Conservation (phyloP, 2,113 vertebrate genomes). For the Eudyptes chrysolophus region DNA sequence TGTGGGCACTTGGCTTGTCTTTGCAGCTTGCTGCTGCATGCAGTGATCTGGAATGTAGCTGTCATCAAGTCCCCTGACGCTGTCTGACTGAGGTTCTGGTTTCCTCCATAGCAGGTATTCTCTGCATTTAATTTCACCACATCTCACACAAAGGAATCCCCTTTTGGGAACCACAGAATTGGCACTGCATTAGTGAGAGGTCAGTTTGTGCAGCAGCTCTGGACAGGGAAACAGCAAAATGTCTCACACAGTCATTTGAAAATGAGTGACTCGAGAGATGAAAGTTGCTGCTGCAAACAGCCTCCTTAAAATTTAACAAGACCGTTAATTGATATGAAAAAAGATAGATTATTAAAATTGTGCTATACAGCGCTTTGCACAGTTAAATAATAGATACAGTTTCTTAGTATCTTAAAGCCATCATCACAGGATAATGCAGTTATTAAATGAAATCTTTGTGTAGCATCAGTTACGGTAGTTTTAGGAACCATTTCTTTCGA, state of each 20-base stretch:
- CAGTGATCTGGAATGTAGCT: not conserved
- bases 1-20: not conserved
- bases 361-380: not conserved
- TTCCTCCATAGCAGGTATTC: not conserved
- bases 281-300: not conserved
- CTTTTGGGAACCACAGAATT: not conserved
- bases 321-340: not conserved
- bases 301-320: not conserved
- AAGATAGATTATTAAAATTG: not conserved
- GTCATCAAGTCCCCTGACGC: fast-evolving
- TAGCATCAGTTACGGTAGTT: not conserved
- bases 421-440: not conserved
- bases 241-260: not conserved
- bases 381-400: not conserved
- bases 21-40: not conserved
- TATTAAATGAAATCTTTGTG: not conserved
- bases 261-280: not conserved
- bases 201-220: not conserved
- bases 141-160: not conserved
- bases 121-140: not conserved
- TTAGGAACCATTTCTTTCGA: not conserved
- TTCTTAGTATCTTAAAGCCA: not conserved
- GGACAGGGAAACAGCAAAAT: not conserved
- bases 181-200: not conserved
- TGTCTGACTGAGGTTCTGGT: not conserved